Evolutionary conservation across 35 echinoderm and acorn worm genomes (phyloP).

Genomic region (Strongylocentrotus purpuratus): DNA sequence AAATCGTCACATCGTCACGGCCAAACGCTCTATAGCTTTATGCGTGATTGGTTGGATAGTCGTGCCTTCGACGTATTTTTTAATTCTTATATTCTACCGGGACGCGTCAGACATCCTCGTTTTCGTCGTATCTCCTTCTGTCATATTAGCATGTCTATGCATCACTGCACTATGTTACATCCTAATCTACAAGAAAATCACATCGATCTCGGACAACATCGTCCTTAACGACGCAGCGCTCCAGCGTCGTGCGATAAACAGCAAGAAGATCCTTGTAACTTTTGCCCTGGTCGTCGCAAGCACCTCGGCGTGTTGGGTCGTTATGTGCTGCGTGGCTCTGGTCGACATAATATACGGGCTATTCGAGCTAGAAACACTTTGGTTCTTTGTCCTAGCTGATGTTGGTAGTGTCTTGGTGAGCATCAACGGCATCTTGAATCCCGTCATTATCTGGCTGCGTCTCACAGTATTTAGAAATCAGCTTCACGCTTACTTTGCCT

Average conservation of each 20-base stretch:
- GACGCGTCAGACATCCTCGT: background rate
- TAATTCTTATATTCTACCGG: background rate
- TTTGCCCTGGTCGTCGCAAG: background rate
- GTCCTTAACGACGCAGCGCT: background rate
- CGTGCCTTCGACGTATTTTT: background rate
- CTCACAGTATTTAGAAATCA: background rate
- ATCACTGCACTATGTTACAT: background rate
- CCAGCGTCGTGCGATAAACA: background rate
- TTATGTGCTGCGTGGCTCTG: background rate
- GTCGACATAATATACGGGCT: background rate
- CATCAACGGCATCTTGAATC: background rate
- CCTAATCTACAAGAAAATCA: background rate
- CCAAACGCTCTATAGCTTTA: background rate
- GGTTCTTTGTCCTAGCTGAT: background rate
- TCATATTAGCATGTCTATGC: background rate
- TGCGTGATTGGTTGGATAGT: background rate
- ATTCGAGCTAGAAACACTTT: background rate
- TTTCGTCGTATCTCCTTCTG: background rate
- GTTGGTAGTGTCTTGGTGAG: background rate
- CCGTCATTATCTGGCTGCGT: background rate
- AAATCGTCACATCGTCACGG: background rate
- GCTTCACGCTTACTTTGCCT: background rate
- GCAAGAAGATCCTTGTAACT: background rate
- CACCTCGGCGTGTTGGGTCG: background rate
- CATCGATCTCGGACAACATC: background rate